Conservation (phyloP, 2,888 invertebrate genomes). For the Phasia obesa region DNA sequence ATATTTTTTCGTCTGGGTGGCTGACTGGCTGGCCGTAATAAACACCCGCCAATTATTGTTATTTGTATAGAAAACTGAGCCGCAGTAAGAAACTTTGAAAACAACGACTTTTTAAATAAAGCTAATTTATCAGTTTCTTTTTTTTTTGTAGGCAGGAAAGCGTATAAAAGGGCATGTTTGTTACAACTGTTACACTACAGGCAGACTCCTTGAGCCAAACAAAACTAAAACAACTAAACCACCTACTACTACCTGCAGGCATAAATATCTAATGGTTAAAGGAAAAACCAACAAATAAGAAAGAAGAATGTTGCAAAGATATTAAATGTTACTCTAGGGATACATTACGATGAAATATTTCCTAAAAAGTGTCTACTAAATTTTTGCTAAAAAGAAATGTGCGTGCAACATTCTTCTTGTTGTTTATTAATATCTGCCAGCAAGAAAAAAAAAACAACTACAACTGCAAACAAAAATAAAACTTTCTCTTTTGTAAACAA, state of each 20-base stretch:
- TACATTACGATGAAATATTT: slow-evolving; percentile 83
- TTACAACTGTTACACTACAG: slow-evolving; percentile 52
- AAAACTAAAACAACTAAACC: slow-evolving; percentile 30
- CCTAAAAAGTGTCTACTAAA: slow-evolving; percentile 81
- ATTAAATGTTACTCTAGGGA: slow-evolving; percentile 83
- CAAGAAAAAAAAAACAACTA: slow-evolving; percentile 13
- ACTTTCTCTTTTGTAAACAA: slow-evolving; percentile 77
- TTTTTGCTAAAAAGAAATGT: slow-evolving; percentile 71
- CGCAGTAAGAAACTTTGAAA: slow-evolving; percentile 45
- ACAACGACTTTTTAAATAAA: slow-evolving; percentile 78
- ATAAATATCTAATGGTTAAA: slow-evolving; percentile 75
- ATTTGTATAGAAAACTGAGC: slow-evolving; percentile 54
- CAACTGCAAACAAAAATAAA: slow-evolving; percentile 70
- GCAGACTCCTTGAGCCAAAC: slow-evolving; percentile 25
- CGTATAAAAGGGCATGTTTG: slow-evolving; percentile 24
- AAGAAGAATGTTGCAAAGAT: slow-evolving; percentile 72
- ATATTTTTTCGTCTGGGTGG: slow-evolving; percentile 10
- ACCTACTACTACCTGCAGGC: slow-evolving; percentile 55
- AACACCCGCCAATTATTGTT: slow-evolving; percentile 65
- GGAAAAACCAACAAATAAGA: slow-evolving; percentile 46
- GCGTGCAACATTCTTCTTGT: slow-evolving; percentile 71
- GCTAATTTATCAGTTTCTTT: slow-evolving; percentile 79
- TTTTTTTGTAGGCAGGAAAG: too few species aligned
- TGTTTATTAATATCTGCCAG: slow-evolving; percentile 57
- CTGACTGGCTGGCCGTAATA: slow-evolving; percentile 50